A percentile compares a stretch with the other conserved stretches of the same genome.
Conservation (phyloP, 2,797 vertebrate genomes). For the Gymnopithys bicolor region DNA sequence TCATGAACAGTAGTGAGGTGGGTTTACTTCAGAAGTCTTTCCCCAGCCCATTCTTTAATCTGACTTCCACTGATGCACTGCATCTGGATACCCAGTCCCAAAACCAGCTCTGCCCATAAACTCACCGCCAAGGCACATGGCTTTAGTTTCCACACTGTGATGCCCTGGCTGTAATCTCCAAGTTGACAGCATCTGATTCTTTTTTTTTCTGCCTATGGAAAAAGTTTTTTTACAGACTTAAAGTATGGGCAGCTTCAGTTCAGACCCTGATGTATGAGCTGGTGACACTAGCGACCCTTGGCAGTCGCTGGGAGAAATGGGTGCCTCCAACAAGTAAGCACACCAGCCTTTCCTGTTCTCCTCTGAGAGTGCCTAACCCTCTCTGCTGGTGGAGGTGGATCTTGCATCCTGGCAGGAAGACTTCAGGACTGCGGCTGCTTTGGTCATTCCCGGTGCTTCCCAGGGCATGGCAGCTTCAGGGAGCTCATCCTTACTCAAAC, state of each 20-base stretch:
- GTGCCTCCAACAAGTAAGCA: background rate
- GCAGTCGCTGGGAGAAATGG: fast-evolving
- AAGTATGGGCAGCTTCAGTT: background rate
- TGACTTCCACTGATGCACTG: background rate
- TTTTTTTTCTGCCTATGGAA: background rate
- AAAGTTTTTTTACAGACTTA: background rate
- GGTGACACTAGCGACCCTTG: no score
- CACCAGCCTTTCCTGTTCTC: background rate
- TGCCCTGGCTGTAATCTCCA: background rate
- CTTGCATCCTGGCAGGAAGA: background rate
- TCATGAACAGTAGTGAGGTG: background rate
- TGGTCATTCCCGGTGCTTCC: background rate
- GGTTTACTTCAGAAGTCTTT: background rate
- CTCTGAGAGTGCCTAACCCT: background rate
- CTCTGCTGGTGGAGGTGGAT: background rate
- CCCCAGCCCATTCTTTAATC: background rate
- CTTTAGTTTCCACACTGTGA: background rate
- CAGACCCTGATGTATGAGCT: fast-evolving
- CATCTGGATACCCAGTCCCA: background rate
- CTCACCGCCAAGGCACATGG: fast-evolving
- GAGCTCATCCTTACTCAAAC: background rate
- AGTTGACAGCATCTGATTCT: background rate
- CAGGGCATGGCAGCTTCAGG: background rate
- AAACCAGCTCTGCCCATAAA: background rate
- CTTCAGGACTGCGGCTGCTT: background rate